These are phyloP conservation scores for Pyrrhosoma nymphula DNA, from an alignment of 2,888 invertebrate species.

Conservation along the genomic window DNA sequence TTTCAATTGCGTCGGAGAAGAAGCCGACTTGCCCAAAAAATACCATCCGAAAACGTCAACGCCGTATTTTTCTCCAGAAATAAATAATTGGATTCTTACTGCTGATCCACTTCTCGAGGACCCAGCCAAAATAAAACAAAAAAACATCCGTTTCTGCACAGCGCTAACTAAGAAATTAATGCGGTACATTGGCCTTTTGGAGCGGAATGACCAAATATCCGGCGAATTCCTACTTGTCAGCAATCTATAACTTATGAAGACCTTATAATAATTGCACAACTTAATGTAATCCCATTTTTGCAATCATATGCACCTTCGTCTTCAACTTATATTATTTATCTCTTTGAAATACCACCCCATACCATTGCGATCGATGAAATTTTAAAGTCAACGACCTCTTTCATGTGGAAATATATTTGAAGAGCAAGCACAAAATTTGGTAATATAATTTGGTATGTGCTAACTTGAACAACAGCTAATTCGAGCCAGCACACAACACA, in stretches of 20 bases:
- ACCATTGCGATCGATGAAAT: no score
- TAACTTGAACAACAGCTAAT: no score
- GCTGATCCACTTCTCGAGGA: not conserved
- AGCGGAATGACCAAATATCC: not conserved
- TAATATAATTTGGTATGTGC: no score
- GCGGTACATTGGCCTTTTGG: not conserved
- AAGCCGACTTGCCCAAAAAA: not conserved
- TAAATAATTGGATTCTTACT: not conserved
- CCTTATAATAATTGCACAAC: no score
- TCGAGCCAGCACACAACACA: no score
- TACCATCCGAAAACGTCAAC: not conserved
- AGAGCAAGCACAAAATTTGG: no score
- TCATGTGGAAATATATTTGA: no score
- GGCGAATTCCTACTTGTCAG: not conserved
- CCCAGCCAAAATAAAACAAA: not conserved
- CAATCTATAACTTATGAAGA: not conserved
- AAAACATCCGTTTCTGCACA: not conserved
- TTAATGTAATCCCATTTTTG: no score
- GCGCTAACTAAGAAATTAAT: not conserved
- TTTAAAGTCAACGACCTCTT: no score
- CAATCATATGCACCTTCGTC: no score
- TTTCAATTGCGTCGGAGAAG: not conserved
- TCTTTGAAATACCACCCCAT: no score
- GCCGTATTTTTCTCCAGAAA: not conserved
- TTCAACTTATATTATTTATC: no score